Evolutionary conservation across 1,140 invertebrate species (phyloP), one percentile per base, ranked within the genome.

Genomic region (Acromyrmex echinatior): DNA sequence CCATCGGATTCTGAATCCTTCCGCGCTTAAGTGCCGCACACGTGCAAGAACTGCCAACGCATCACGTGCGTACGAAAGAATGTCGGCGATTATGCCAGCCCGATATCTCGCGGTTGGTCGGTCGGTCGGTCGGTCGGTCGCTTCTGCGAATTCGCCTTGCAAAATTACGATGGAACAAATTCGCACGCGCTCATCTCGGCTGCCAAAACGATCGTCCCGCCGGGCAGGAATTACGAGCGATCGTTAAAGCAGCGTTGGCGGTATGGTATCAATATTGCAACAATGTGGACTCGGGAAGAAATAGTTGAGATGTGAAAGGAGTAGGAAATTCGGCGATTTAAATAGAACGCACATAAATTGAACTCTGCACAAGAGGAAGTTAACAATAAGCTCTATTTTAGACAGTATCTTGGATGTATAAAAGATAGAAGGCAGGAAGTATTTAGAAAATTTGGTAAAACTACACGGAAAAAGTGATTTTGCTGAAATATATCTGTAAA

Each of bases 51-150:
- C 58, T 62, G 68, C 66, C 65, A 49, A 65, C 81, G 73, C 45
- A 85, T 45, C 81, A 85, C 82, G 82, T 86, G 82, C 80, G 76
- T 71, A 60, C 58, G 71, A 84, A 88, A 88, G 86, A 88, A 88
- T 86, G 78, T 31, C 78, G 49, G 35, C 31, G 49, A 87, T 81
- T 88, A 86, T 84, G 80, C 53, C 76, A 56, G 73, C 53, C 28
- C 78, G 39, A 58, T 53, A 63, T 82, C 86, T 53, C 82, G 31
- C 31, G 18, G 78, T 70, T n/a, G 78, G 78, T 51, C 62, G 71
- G 16, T 45, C 76, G 35, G 18, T n/a, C n/a, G 78, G 78, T 51
- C 62, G 71, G 16, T 35, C 60, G 77, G 31, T 49, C 53, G 53
- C 58, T 88, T 81, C 77, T 66, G 58, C 49, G 76, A 60, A 74